Percentiles rank a stretch among this genome's conserved stretches.
Conservation (phyloP, 2,113 vertebrate species). For the Cisticola juncidis region DNA sequence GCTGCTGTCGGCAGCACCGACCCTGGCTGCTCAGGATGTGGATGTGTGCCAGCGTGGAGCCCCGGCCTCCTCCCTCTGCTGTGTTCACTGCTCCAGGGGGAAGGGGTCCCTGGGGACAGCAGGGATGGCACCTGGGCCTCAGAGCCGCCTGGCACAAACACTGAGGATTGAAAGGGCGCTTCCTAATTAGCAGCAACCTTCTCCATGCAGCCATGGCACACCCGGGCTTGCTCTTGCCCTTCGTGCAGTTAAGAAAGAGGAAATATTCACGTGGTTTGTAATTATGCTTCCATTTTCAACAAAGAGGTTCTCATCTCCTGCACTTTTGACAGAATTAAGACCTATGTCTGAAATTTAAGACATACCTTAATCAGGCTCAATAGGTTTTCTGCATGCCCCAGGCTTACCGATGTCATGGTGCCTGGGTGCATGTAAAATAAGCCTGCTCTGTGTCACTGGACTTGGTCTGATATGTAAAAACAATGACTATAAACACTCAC, state of each 20-base stretch:
- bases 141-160: not conserved
- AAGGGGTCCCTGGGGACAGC: not conserved
- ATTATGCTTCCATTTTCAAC: slow-evolving; percentile 4
- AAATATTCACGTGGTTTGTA: not conserved
- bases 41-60: not conserved
- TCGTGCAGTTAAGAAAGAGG: not conserved
- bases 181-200: not conserved
- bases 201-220: not conserved
- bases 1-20: not conserved
- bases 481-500: not conserved
- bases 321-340: not conserved
- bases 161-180: not conserved
- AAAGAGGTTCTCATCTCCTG: not conserved
- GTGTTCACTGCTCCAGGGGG: not conserved
- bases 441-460: not conserved
- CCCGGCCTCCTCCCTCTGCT: not conserved
- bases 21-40: not conserved
- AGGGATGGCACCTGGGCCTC: rapidly evolving
- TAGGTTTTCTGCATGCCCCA: slow-evolving; percentile 10
- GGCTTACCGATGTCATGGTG: not conserved
- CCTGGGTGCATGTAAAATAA: not conserved
- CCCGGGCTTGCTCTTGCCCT: rapidly evolving
- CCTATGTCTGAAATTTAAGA: slow-evolving; percentile 15
- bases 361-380: slow-evolving; percentile 36
- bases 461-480: not conserved